Evolutionary conservation across 1,140 invertebrate species (phyloP).

Genomic region (Brachionus sp.): DNA sequence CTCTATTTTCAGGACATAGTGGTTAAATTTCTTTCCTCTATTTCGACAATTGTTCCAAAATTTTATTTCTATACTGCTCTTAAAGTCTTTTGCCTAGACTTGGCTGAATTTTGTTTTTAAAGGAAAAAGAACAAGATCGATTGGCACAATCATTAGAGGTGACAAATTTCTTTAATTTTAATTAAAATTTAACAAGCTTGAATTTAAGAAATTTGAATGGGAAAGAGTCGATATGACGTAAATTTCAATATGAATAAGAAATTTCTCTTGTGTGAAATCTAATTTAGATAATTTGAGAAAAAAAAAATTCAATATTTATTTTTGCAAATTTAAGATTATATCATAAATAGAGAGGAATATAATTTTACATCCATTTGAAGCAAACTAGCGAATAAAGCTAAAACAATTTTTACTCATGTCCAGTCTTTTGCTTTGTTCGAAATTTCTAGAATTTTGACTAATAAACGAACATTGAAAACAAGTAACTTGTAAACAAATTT

Average conservation of each 20-base stretch:
- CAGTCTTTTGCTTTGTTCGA: too few relatives aligned
- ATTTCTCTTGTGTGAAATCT: constrained; percentile 17
- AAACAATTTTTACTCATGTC: too few relatives aligned
- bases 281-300: constrained; percentile 13
- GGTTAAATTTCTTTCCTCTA: background rate
- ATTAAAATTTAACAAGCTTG: constrained; percentile 10
- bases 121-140: background rate
- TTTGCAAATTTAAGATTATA: background rate
- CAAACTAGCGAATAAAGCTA: background rate
- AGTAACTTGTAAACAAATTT: background rate
- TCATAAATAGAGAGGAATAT: background rate
- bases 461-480: too few relatives aligned
- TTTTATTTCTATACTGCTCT: background rate
- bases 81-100: background rate
- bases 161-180: background rate
- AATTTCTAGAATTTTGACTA: too few relatives aligned
- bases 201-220: background rate
- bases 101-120: background rate
- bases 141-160: background rate
- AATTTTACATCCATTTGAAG: background rate
- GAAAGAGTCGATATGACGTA: background rate
- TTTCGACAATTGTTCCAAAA: background rate
- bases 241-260: background rate
- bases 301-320: constrained; percentile 30
- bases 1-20: background rate